phyloP scores from a whole-genome alignment of 2,888 invertebrate genomes.

The Andricus curvator region DNA sequence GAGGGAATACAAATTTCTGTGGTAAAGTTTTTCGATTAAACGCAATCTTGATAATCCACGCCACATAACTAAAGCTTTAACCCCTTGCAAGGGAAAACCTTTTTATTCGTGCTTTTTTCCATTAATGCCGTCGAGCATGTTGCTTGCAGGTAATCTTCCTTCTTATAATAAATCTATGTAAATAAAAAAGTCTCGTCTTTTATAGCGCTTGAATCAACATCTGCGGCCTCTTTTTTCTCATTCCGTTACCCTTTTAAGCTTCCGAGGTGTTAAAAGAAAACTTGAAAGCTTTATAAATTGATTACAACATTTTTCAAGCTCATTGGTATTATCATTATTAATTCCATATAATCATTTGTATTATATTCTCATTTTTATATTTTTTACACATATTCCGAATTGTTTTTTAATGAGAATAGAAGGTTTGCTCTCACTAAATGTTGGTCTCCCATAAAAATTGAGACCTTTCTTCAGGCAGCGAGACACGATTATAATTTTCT shows the following conservation, averaged over 20 bases:
- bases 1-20: not conserved
- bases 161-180: slow-evolving; percentile 66
- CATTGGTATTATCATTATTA: too few species aligned
- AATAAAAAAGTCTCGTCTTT: slow-evolving; percentile 65
- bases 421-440: not conserved
- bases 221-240: slow-evolving; percentile 64
- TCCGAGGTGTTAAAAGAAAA: not conserved
- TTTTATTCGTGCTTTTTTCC: slow-evolving; percentile 12
- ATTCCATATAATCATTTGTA: too few species aligned
- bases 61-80: slow-evolving; percentile 11
- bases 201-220: slow-evolving; percentile 45
- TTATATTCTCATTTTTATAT: not conserved
- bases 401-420: not conserved
- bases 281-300: not conserved
- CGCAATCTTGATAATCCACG: not conserved
- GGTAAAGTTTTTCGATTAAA: not conserved
- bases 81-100: slow-evolving; percentile 7
- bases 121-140: slow-evolving; percentile 1
- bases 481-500: not conserved
- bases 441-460: not conserved
- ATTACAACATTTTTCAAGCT: not conserved
- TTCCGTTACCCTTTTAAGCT: slow-evolving; percentile 56
- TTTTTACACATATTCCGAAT: not conserved
- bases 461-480: not conserved
- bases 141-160: slow-evolving; percentile 54